Evolutionary conservation across 2,888 invertebrate genomes (phyloP).

Genomic region (Acanthosepion lycidas): DNA sequence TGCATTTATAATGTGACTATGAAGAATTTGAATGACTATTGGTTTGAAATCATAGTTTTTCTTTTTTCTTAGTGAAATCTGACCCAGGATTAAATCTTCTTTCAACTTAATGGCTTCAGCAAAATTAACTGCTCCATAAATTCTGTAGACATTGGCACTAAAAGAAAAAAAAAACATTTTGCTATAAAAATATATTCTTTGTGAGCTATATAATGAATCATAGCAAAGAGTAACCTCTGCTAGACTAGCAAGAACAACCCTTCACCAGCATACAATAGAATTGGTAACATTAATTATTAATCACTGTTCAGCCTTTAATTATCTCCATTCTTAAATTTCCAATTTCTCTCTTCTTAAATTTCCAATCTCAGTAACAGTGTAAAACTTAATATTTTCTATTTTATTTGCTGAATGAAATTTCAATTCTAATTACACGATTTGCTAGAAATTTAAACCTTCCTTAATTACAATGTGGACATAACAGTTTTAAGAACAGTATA

Average conservation of each 20-base stretch:
- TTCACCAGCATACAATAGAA: background rate
- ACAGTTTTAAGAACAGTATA: background rate
- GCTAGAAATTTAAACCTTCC: background rate
- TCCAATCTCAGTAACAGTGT: background rate
- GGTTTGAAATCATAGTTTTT: background rate
- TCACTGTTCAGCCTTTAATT: background rate
- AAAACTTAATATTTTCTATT: conserved; percentile 16
- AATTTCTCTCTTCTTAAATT: background rate
- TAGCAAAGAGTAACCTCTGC: background rate
- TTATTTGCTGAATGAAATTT: background rate
- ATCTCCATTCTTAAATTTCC: background rate
- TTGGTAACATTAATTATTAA: background rate
- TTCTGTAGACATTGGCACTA: background rate
- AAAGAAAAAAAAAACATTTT: background rate
- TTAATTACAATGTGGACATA: background rate
- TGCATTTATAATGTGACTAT: too few species aligned
- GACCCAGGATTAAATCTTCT: background rate
- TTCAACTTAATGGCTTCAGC: background rate
- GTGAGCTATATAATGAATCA: background rate
- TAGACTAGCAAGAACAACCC: background rate
- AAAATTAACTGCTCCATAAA: background rate
- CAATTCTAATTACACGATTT: background rate
- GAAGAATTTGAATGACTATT: background rate
- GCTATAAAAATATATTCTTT: background rate
- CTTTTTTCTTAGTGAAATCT: background rate